Evolutionary conservation across 2,797 vertebrate species (phyloP), one percentile per base, ranked within the genome.

Genomic region (Melanotaenia boesemani): DNA sequence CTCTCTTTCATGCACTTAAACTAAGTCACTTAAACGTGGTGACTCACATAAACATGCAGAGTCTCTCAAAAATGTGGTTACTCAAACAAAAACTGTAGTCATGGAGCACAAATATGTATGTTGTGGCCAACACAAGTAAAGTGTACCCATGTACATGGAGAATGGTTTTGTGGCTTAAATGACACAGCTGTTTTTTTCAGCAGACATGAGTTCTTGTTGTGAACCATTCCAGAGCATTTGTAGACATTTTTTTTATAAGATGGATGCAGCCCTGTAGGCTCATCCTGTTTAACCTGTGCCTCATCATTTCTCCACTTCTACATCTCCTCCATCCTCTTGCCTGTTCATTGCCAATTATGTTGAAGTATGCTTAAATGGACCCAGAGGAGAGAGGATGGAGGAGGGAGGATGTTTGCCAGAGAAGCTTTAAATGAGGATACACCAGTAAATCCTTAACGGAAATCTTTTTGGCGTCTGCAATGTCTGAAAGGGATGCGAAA

Each of bases 41-140:
- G 73, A 80, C 62, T 89, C 90, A 70, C 77, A 57, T 67, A 81
- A 86, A 73, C 75, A 69, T 34, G 50, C 60, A 2, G 0, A 1
- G 6, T 59, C 61, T 50, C 79, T 70, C 54, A 68, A 55, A 83
- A 69, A 75, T 69, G 58, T 71, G 70, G 62, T 57, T 63, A 28
- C 58, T 36, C 63, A 24, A 64, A 68, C 28, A 69, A 5, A 70
- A 62, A 71, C 9, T 30, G 20, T 7, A 4, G 61, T 74, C 65
- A 30, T 48, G 57, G 34, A 22, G 48, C n/a, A 52, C 44, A 26
- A 26, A 22, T 72, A 48, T 50, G 32, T 77, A 13, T 82, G 75
- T 78, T 82, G 83, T 79, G 72, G 75, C 26, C 12, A 2, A 44
- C 69, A 46, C 30, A 71, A 10, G 70, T 60, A 58, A 75, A n/a